A percentile compares a stretch with the other conserved stretches of the same genome.
Conservation (phyloP, 2,113 vertebrate species). For the Rhynchopsitta pachyrhyncha region DNA sequence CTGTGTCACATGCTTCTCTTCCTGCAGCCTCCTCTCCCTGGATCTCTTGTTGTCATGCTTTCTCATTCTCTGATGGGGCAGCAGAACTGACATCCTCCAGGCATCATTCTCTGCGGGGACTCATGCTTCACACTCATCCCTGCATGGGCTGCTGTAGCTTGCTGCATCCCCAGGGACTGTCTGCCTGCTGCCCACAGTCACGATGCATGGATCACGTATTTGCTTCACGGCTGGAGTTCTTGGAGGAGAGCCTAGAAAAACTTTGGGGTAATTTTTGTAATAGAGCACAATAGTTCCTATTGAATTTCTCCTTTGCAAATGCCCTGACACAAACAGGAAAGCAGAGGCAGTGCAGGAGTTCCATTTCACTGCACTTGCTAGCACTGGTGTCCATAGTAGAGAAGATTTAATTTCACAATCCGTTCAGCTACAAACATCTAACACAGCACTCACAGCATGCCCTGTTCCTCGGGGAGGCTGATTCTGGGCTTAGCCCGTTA, state of each 20-base stretch:
- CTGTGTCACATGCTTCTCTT: neutral
- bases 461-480: neutral
- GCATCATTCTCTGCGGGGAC: neutral
- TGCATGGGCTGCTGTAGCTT: neutral
- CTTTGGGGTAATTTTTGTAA: neutral
- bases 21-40: neutral
- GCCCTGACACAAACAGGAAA: neutral
- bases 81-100: neutral
- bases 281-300: neutral
- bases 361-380: neutral
- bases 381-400: neutral
- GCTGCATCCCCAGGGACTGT: neutral
- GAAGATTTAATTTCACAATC: neutral
- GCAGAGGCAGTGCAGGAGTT: neutral
- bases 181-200: neutral
- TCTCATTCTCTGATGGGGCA: neutral
- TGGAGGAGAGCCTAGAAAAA: conserved; percentile 19
- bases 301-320: neutral
- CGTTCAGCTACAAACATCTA: neutral
- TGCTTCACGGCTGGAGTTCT: neutral
- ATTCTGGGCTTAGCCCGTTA: neutral
- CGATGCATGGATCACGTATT: accelerated
- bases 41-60: neutral
- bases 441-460: neutral
- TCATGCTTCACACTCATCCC: neutral